A percentile compares a stretch with the other conserved stretches of the same genome.
These are phyloP conservation scores for Falco punctatus DNA, from an alignment of 2,113 vertebrate species.

Conservation along the genomic window DNA sequence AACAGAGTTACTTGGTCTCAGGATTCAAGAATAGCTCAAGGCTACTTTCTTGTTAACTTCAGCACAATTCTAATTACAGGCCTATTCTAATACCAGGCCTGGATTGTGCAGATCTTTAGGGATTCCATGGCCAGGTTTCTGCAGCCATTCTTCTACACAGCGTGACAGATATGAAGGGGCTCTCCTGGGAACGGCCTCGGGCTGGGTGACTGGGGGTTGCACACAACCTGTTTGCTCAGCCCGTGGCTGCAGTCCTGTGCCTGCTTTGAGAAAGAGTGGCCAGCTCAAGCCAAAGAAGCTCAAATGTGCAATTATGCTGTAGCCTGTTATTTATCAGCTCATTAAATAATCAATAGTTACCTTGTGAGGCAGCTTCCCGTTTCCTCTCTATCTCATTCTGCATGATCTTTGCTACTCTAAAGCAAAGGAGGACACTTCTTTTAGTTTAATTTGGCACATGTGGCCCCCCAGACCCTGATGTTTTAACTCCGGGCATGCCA, in stretches of 20 bases:
- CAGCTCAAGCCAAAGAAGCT: background rate
- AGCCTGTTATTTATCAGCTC: background rate
- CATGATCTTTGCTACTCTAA: background rate
- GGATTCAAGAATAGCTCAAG: too few species aligned
- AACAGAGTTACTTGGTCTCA: too few species aligned
- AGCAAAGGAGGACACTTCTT: background rate
- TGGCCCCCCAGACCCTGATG: background rate
- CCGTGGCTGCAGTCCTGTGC: too few species aligned
- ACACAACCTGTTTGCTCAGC: too few species aligned
- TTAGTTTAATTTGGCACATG: background rate
- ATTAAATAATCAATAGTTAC: conserved; percentile 20
- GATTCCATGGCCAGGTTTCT: too few species aligned
- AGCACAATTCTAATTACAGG: too few species aligned
- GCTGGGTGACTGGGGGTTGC: background rate
- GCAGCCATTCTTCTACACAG: too few species aligned
- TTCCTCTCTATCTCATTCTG: background rate
- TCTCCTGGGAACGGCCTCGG: accelerated
- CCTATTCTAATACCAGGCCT: too few species aligned
- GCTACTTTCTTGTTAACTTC: too few species aligned
- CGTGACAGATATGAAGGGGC: accelerated
- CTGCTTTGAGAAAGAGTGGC: background rate
- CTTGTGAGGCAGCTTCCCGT: background rate
- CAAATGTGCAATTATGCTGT: background rate
- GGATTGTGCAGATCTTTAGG: too few species aligned
- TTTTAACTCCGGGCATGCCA: background rate